Evolutionary conservation across 1,140 invertebrate genomes (phyloP).

Genomic region (Choristoneura fumiferana): DNA sequence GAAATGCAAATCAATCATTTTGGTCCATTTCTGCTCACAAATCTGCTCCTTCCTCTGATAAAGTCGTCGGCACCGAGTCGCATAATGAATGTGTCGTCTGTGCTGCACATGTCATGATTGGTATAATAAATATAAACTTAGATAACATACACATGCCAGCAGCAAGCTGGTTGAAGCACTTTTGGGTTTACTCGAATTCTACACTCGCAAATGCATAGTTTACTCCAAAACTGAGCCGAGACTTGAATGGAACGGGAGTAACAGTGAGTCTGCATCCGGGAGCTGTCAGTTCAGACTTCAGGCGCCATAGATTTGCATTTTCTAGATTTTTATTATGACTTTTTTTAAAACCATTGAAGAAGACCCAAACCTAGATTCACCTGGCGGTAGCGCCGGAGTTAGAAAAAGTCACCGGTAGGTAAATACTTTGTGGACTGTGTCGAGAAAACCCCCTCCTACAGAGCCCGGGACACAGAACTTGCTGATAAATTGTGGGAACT

Average conservation of each 20-base stretch:
- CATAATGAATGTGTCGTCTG: slow-evolving; percentile 90
- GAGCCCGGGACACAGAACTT: slow-evolving; percentile 42
- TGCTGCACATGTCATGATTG: slow-evolving; percentile 86
- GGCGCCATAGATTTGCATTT: slow-evolving; percentile 23
- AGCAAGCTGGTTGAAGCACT: slow-evolving; percentile 77
- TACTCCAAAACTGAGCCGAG: slow-evolving; percentile 85
- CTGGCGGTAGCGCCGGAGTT: slow-evolving; percentile 75
- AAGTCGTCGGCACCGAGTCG: slow-evolving; percentile 87
- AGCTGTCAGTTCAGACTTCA: slow-evolving; percentile 37
- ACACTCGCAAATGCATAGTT: slow-evolving; percentile 93
- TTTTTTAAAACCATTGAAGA: slow-evolving; percentile 42
- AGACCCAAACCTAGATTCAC: slow-evolving; percentile 80
- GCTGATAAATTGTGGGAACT: slow-evolving; percentile 61
- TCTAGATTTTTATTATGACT: slow-evolving; percentile 25
- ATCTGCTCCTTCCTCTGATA: slow-evolving; percentile 81
- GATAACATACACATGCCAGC: slow-evolving; percentile 69
- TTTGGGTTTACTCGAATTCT: slow-evolving; percentile 85
- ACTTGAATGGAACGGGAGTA: slow-evolving; percentile 85
- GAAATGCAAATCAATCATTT: slow-evolving; percentile 93
- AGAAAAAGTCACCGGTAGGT: slow-evolving; percentile 64
- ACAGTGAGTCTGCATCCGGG: slow-evolving; percentile 87
- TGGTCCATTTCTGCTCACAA: slow-evolving; percentile 89
- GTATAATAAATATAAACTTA: slow-evolving; percentile 86
- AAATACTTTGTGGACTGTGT: slow-evolving; percentile 80
- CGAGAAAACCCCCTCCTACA: slow-evolving; percentile 33